These are phyloP conservation scores for Rotaria macrura DNA, from an alignment of 2,888 invertebrate genomes.

Conservation along the genomic window DNA sequence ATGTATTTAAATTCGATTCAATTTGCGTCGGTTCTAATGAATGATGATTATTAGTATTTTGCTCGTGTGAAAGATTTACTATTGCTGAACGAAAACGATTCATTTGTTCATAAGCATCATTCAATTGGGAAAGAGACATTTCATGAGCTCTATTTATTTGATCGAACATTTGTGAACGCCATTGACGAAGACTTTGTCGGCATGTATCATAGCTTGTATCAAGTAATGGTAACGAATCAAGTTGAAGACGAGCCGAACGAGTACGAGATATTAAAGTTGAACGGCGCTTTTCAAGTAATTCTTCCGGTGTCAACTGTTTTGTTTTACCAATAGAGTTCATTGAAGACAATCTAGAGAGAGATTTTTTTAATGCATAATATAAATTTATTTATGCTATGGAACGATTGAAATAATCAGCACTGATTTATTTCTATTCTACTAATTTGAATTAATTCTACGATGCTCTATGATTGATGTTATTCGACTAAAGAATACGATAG, in stretches of 20 bases:
- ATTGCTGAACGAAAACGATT: background rate
- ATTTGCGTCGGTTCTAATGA: background rate
- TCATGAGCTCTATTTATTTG: background rate
- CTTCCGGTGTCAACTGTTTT: background rate
- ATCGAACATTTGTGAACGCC: background rate
- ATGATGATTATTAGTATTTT: background rate
- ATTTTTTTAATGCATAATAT: too few species aligned
- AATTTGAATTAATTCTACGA: too few species aligned
- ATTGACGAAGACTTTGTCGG: background rate
- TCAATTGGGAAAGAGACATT: background rate
- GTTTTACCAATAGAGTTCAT: background rate
- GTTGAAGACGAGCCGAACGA: background rate
- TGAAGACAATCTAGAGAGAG: background rate
- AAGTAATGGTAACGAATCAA: background rate
- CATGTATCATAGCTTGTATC: background rate
- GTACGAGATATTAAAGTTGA: background rate
- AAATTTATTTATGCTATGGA: too few species aligned
- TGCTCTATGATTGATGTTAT: too few species aligned
- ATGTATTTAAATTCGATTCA: background rate
- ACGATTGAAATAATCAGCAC: too few species aligned
- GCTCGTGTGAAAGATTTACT: background rate
- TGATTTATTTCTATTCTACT: too few species aligned
- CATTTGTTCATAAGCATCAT: background rate
- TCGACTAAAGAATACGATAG: too few species aligned
- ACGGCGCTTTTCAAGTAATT: background rate